Evolutionary conservation across 2,797 vertebrate genomes (phyloP).

Genomic region (Argya squamiceps): DNA sequence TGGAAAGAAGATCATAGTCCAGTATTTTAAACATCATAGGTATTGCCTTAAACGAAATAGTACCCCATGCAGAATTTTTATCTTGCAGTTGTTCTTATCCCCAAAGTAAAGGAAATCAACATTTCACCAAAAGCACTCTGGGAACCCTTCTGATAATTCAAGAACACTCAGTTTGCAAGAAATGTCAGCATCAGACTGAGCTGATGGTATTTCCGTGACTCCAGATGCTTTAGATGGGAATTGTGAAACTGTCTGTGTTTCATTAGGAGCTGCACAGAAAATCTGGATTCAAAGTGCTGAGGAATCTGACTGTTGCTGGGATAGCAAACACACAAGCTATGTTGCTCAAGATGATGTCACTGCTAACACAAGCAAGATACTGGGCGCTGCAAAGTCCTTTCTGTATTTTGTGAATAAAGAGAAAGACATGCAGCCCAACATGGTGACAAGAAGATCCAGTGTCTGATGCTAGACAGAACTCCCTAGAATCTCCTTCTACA

Average conservation of each 20-base stretch:
- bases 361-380: background rate
- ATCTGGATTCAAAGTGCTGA: background rate
- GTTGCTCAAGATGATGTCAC: background rate
- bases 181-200: background rate
- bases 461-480: background rate
- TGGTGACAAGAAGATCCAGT: background rate
- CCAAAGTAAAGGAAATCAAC: background rate
- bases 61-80: background rate
- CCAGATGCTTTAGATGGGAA: background rate
- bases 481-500: background rate
- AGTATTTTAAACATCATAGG: background rate
- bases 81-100: background rate
- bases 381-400: background rate
- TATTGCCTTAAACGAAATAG: background rate
- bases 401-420: background rate
- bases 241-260: background rate
- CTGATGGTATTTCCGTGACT: background rate
- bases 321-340: background rate
- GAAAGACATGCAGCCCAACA: background rate
- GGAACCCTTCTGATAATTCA: background rate
- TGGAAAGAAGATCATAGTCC: background rate
- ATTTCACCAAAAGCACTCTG: background rate
- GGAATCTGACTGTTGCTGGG: background rate
- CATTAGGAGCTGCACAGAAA: background rate
- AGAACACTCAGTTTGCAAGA: background rate